Base-by-base conservation (phyloP, 2,888 invertebrate genomes). In the Morpho deidamia region DNA sequence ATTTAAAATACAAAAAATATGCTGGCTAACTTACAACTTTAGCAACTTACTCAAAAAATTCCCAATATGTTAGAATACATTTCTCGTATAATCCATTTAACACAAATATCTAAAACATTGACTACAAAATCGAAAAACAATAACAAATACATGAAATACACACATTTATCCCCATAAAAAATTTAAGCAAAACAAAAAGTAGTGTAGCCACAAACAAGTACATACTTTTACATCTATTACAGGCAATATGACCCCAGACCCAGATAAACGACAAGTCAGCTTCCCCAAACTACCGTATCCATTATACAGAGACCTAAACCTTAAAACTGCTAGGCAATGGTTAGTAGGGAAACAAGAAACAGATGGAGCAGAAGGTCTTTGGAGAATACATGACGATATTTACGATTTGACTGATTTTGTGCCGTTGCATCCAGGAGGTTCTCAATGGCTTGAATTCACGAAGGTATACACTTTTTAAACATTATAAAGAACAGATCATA, bases 341-440 rank as follows among this genome's bases (percentile, higher is more conserved):
- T 67, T 95, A 34, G 83, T 91, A 33, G 93, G 92, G 0, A 94
- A 94, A 69, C 87, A 87, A 35, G 64, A 82, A 33, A 92, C 93
- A 60, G 96, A 95, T 63, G 94, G 93, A 1, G 95, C 95, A 0
- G 95, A 95, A 76, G 93, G 91, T 8, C 78, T 95, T 0, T 97
- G 96, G 96, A 91, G 96, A 56, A 91, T 96, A 37, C 91, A 94
- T 54, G 92, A 96, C 72, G 82, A 83, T 8, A 83, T 99, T 0
- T 99, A 99, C 76, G 97, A 99, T 79, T 91, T 99, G 43, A 93
- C 93, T 0, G 90, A 92, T 7, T 99, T 97, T 71, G 87, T 95
- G 1, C 76, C 91, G 0, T 82, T 83, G 32, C 99, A 99, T 87
- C 99, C 99, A 2, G 98, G 98, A 8, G 97, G 98, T 0, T 62